Evolutionary conservation across 2,797 vertebrate species (phyloP), one percentile per base, ranked within the genome.

Genomic region (Atherinosoma microstoma): DNA sequence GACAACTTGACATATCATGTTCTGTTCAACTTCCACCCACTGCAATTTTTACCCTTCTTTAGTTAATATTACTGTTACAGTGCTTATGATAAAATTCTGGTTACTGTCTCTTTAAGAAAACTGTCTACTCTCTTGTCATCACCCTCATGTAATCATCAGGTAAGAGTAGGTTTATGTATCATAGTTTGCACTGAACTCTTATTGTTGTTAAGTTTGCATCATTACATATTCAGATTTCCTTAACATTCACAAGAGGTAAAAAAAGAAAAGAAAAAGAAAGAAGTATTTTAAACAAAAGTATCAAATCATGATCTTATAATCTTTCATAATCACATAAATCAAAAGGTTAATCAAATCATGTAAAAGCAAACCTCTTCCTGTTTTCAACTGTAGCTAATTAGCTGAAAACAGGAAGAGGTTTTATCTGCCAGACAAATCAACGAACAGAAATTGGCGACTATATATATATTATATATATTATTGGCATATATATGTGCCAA

Each of bases 51-150:
- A 1, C 49, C n/a, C 3, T 22, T 24, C n/a, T 49, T 51, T 51
- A 10, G 42, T n/a, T 10, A 1, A 5, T 45, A 42, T 6, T 16
- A 13, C 36, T 15, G 40, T 45, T 16, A 8, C 42, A 45, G 49
- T 27, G 10, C 49, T 6, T 10, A 22, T 12, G 30, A 61, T 2
- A 29, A 38, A 27, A 16, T 22, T 32, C 4, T 32, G 38, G 29
- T 34, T 58, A 35, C 12, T 68, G 40, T 49, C n/a, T 4, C 56
- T 47, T 58, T 35, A 35, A 58, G 56, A 68, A 22, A 49, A 5
- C 22, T 4, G 10, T 32, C 15, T n/a, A 36, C 42, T 36, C 8
- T 15, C 40, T 29, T 9, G 27, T 20, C 16, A 34, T 36, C 15
- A 8, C 15, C 20, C 24, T 45, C 38, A 6, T 24, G 36, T 45